Base-by-base conservation (phyloP, 1,140 invertebrate species). In the Prorops nasuta region DNA sequence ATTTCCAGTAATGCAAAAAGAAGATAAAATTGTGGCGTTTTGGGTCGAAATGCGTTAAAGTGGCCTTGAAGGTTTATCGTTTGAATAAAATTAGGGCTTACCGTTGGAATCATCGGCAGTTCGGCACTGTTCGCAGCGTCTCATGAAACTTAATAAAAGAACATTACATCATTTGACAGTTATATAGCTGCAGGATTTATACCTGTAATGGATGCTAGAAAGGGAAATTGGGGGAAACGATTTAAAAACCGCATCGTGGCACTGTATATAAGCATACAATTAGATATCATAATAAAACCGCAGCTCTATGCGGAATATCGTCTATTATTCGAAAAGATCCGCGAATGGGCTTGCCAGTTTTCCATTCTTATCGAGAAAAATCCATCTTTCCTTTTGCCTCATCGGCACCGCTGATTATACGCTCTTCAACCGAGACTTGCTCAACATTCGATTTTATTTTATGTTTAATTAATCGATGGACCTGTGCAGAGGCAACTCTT, bases 261-360 rank as follows among this genome's bases (percentile, higher is more conserved):
- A 54, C 63, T 64, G 60, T 12, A 12, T 6, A 28, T 28, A 28
- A 28, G 58, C 60, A 66, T 64, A 64, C 54, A 63, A 76, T 76
- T 74, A 71, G 54, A 70, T 62, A 62, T 73, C 69, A 74, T 76
- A 74, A 69, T 66, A 65, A 71, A 77, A 75, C 75, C 75, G 74
- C 73, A 76, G 60, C 66, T 69, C 63, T 68, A 65, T 62, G 60
- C 63, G 24, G 14, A 10, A 45, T 32, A 9, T 15, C 3, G 7
- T 10, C 44, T 38, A 28, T 19, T 9, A 2, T 18, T 9, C 4
- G 3, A 44, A 43, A 35, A n/a, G n/a, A n/a, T n/a, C n/a, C n/a
- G n/a, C n/a, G n/a, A n/a, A n/a, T n/a, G n/a, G n/a, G n/a, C n/a
- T n/a, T n/a, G n/a, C n/a, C n/a, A n/a, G n/a, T n/a, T n/a, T n/a